phyloP scores from a whole-genome alignment of 2,888 invertebrate species.

The Stenchaetothrips biformis region DNA sequence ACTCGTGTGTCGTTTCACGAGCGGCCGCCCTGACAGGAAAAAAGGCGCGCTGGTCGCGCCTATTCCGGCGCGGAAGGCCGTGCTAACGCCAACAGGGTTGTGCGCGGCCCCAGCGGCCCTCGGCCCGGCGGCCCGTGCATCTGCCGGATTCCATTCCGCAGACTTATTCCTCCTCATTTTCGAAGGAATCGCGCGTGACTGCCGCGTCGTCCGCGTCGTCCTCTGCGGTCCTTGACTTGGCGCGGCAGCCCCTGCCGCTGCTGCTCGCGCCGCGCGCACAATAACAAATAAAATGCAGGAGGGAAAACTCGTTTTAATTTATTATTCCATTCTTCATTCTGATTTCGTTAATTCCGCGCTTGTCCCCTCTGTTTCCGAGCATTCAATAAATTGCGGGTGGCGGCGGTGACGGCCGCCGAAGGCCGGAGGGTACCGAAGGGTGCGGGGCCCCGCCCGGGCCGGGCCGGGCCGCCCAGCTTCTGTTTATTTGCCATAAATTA shows the following conservation, averaged over 20 bases:
- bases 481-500: conserved; percentile 24
- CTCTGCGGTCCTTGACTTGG: too few species aligned
- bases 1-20: neutral
- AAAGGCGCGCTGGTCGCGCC: neutral
- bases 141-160: neutral
- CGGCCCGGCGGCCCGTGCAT: neutral
- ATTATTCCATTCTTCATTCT: conserved; percentile 24
- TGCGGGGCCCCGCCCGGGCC: neutral
- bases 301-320: conserved; percentile 16
- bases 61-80: neutral
- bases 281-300: neutral
- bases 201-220: too few species aligned
- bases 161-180: neutral
- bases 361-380: neutral
- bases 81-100: neutral
- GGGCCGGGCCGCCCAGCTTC: neutral
- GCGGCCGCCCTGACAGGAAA: too few species aligned
- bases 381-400: conserved; percentile 13
- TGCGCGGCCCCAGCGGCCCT: neutral
- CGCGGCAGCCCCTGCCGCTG: neutral
- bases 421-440: neutral
- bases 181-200: neutral
- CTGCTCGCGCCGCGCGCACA: neutral
- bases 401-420: neutral
- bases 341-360: conserved; percentile 12